A percentile compares a stretch with the other conserved stretches of the same genome.
These are phyloP conservation scores for Drosophila micromelanica DNA, from an alignment of 1,140 invertebrate genomes.

Conservation along the genomic window DNA sequence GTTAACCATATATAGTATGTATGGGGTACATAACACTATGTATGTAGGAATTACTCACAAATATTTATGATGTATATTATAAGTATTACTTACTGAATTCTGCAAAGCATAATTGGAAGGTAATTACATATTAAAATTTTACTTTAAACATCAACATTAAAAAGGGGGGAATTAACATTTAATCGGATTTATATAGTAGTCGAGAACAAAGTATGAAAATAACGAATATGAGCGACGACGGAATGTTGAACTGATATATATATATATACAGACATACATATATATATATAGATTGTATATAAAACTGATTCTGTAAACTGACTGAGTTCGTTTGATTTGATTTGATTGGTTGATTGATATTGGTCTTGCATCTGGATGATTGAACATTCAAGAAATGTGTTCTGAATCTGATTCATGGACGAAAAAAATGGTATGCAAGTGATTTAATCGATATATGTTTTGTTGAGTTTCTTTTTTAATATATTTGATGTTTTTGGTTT, in stretches of 20 bases:
- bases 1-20: slow-evolving; percentile 66
- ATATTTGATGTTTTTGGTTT: slow-evolving; percentile 4
- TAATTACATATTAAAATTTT: slow-evolving; percentile 83
- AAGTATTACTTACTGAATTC: slow-evolving; percentile 84
- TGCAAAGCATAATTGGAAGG: slow-evolving; percentile 84
- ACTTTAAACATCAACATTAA: slow-evolving; percentile 77
- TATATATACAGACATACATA: slow-evolving; percentile 5
- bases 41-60: slow-evolving; percentile 79
- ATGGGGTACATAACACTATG: slow-evolving; percentile 78
- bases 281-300: slow-evolving; percentile 20
- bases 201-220: slow-evolving; percentile 64
- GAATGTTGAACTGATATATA: slow-evolving; percentile 27
- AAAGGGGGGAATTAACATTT: slow-evolving; percentile 61
- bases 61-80: slow-evolving; percentile 79
- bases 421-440: slow-evolving; percentile 32
- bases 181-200: slow-evolving; percentile 62
- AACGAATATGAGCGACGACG: slow-evolving; percentile 63
- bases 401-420: slow-evolving; percentile 32
- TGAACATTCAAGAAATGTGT: slow-evolving; percentile 33
- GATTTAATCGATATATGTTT: slow-evolving; percentile 16
- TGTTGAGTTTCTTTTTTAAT: slow-evolving; percentile 28
- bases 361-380: slow-evolving; percentile 55
- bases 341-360: slow-evolving; percentile 53
- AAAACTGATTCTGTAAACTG: slow-evolving; percentile 41
- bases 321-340: slow-evolving; percentile 41